A percentile compares a stretch with the other conserved stretches of the same genome.
These are phyloP conservation scores for Tetragnatha montana DNA, from an alignment of 2,888 invertebrate genomes.

Conservation along the genomic window DNA sequence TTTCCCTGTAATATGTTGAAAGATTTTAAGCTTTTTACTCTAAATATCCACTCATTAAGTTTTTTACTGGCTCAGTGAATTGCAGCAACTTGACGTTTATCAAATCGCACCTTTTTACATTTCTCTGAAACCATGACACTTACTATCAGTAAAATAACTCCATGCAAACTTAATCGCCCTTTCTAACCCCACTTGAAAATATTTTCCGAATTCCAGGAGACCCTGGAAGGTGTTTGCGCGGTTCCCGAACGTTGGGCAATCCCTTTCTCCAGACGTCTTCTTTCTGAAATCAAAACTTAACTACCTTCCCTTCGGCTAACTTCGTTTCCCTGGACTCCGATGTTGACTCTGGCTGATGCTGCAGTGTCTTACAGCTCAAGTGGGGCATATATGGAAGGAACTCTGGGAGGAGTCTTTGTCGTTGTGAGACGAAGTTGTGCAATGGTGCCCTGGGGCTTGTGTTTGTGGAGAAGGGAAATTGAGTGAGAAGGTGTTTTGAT, in stretches of 20 bases:
- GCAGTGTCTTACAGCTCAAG: background rate
- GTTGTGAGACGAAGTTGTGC: background rate
- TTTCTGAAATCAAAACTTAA: background rate
- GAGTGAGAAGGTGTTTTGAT: too few relatives aligned
- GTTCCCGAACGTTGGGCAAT: background rate
- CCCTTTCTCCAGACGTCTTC: background rate
- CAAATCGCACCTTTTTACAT: too few relatives aligned
- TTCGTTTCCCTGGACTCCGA: background rate
- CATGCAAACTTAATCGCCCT: background rate
- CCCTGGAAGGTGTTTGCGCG: background rate
- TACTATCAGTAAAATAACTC: too few relatives aligned
- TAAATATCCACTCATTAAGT: too few relatives aligned
- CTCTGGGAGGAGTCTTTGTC: background rate
- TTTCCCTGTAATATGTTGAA: too few relatives aligned
- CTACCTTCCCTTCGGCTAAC: background rate
- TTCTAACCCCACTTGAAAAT: background rate
- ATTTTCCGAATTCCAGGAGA: background rate
- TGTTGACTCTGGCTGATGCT: background rate
- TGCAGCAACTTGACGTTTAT: too few relatives aligned
- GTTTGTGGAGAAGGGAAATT: background rate
- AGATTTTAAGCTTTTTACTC: too few relatives aligned
- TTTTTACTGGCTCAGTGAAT: too few relatives aligned
- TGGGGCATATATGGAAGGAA: background rate
- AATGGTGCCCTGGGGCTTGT: background rate
- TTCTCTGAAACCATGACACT: too few relatives aligned